A percentile compares a stretch with the other conserved stretches of the same genome.
phyloP scores from a whole-genome alignment of 2,797 vertebrate genomes.

The Miichthys miiuy region DNA sequence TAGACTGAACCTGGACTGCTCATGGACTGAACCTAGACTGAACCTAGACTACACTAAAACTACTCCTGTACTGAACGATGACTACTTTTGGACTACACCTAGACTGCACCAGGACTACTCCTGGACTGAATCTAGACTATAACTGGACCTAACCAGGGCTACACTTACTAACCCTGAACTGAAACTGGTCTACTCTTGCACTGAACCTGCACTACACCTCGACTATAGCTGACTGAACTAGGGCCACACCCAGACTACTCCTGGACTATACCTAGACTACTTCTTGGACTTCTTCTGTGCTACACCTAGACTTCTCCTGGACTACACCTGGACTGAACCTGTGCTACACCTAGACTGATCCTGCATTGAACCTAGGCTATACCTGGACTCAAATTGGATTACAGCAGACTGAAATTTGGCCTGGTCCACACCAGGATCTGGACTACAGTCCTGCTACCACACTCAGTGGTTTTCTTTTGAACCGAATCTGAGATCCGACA shows the following conservation, averaged over 20 bases:
- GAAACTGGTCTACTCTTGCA: not conserved
- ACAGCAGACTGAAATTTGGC: not conserved
- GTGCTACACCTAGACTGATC: too few relatives aligned
- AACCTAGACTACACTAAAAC: not conserved
- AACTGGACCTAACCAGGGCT: not conserved
- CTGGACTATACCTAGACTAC: not conserved
- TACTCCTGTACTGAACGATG: too few relatives aligned
- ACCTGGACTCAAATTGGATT: not conserved
- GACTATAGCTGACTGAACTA: not conserved
- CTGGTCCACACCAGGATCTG: not conserved
- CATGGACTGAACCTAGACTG: not conserved
- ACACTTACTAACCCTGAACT: too few relatives aligned
- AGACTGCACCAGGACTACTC: not conserved
- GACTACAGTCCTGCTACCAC: not conserved
- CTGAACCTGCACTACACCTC: not conserved
- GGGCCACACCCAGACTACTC: not conserved
- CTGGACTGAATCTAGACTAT: not conserved
- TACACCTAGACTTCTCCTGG: not conserved
- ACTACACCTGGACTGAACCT: too few relatives aligned
- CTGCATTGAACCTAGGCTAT: too few relatives aligned
- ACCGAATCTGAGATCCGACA: not conserved
- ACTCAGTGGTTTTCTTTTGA: not conserved
- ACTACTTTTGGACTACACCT: not conserved
- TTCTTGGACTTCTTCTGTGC: not conserved
- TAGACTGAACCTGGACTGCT: not conserved